Conservation (phyloP, 2,113 vertebrate genomes). For the Varanus komodoensis region DNA sequence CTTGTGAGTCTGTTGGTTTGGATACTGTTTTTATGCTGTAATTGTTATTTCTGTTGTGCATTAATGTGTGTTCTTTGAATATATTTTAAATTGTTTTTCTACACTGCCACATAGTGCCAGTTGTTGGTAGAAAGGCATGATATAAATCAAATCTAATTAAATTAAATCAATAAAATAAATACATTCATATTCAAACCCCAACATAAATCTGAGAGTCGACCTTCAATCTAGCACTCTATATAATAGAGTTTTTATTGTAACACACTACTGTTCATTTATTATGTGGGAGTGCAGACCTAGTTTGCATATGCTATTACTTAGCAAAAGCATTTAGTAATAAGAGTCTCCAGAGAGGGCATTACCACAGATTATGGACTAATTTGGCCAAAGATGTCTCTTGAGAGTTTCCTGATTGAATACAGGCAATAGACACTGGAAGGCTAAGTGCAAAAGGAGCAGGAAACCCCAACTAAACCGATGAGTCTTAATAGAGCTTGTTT, state of each 20-base stretch:
- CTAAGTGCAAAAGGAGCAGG: neutral
- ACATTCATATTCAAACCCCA: neutral
- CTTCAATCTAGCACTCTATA: neutral
- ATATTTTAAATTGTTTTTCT: too few species aligned
- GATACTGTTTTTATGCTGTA: too few species aligned
- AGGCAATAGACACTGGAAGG: neutral
- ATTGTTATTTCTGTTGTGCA: too few species aligned
- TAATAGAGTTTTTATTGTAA: neutral
- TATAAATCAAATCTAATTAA: too few species aligned
- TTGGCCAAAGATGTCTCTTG: slow-evolving; percentile 43
- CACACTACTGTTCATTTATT: neutral
- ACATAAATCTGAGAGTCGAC: neutral
- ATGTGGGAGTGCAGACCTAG: fast-evolving
- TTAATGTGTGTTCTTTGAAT: too few species aligned
- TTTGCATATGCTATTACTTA: slow-evolving; percentile 46
- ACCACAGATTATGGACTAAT: slow-evolving; percentile 58
- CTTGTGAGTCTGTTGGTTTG: too few species aligned
- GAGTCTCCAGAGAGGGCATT: slow-evolving; percentile 37
- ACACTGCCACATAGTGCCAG: too few species aligned
- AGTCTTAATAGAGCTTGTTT: slow-evolving; percentile 10
- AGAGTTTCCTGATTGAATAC: slow-evolving; percentile 3
- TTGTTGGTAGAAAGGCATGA: too few species aligned
- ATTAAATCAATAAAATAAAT: too few species aligned
- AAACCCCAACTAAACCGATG: neutral
- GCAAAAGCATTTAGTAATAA: slow-evolving; percentile 34